Base-by-base conservation (phyloP, 2,113 vertebrate species). In the Tricholaema leucomelas region DNA sequence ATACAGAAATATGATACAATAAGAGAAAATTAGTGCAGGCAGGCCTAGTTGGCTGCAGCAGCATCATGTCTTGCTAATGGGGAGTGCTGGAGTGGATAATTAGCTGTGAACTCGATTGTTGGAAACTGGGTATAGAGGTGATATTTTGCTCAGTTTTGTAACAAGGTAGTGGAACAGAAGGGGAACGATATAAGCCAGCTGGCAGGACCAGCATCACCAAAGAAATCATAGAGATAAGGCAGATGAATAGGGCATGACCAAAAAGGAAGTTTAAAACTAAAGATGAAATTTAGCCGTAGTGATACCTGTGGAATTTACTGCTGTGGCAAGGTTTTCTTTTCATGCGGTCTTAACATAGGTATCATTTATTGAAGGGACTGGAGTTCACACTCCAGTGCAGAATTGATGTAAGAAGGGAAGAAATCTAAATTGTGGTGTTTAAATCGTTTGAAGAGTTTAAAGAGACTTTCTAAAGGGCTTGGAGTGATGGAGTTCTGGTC, bases 21-120 rank as follows among this genome's bases (percentile, higher is more conserved):
- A 36, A 5, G 10, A 92, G 88, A 52, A 94, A 94, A 95, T 93
- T 84, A 95, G 87, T 82, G 84, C 42, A 85, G 86, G n/a, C 46
- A 87, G 88, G 80, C 81, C 86, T 44, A 7, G 78, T 12, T 84
- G 88, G 85, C 90, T 92, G 35, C 61, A 58, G 84, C 85, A 87
- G 67, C 88, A 66, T 81, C 81, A 33, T 88, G 83, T 66, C 67
- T 88, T 88, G 60, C 69, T 94, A 82, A 85, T 90, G 60, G 90
- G 78, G 94, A 94, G 84, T 92, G 75, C 67, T 80, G 74, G 59
- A 86, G 66, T 69, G 40, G 59, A 58, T 61, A 31, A 79, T 70
- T 92, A 44, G 28, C 86, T 90, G 63, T 79, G 83, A 90, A 86
- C 81, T 90, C 91, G 31, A 73, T 93, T 95, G 81, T 59, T 93